Conservation (phyloP, 1,140 invertebrate genomes). For the Drosophila orosa region DNA sequence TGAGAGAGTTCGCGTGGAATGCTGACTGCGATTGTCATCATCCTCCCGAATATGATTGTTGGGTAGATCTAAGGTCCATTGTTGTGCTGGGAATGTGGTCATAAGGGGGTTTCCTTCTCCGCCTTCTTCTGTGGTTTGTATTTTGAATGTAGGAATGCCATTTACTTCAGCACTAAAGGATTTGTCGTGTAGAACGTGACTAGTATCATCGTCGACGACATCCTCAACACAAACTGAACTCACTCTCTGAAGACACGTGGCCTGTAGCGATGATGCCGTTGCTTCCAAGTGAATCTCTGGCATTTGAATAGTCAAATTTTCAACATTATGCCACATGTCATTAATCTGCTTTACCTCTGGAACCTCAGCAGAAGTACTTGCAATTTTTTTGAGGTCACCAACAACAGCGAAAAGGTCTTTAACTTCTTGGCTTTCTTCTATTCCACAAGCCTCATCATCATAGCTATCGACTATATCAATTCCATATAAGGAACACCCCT, state of each 20-base stretch:
- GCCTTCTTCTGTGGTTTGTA: constrained; percentile 2
- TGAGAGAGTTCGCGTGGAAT: constrained; percentile 93
- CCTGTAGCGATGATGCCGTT: neutral
- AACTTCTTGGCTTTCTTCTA: neutral
- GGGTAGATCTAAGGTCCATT: constrained; percentile 90
- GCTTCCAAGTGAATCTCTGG: constrained; percentile 40
- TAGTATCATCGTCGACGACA: neutral
- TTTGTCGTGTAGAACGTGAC: neutral
- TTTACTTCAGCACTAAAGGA: neutral
- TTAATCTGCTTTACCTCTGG: neutral
- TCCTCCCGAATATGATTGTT: constrained; percentile 87
- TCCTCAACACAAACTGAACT: constrained; percentile 37
- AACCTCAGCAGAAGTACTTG: neutral
- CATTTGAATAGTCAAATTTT: constrained; percentile 13
- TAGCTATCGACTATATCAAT: constrained; percentile 10
- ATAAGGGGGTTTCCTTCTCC: neutral
- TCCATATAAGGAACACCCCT: constrained; percentile 34
- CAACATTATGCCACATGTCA: neutral
- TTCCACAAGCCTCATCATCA: neutral
- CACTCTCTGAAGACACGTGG: constrained; percentile 22
- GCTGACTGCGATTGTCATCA: constrained; percentile 93
- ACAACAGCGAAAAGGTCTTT: constrained; percentile 58
- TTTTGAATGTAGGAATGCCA: constrained; percentile 10
- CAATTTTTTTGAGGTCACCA: constrained; percentile 47
- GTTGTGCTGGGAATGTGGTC: constrained; percentile 9